A percentile compares a stretch with the other conserved stretches of the same genome.
Conservation (phyloP, 2,113 vertebrate genomes). For the Ictidomys tridecemlineatus region DNA sequence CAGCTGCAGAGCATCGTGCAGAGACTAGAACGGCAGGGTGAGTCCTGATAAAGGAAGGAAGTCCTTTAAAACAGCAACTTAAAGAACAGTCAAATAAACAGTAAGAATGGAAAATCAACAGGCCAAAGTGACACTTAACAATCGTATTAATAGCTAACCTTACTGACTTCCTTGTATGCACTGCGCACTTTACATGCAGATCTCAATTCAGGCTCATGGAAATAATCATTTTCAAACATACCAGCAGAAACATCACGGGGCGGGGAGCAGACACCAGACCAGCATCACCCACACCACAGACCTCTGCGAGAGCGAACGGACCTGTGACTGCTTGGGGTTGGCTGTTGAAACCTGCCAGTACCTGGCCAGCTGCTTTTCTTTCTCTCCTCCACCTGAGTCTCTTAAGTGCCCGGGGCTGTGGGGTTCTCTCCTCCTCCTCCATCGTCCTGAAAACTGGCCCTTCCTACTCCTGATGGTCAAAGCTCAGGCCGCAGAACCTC, state of each 20-base stretch:
- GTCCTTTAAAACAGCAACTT: conserved; percentile 51
- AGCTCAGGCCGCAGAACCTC: background rate
- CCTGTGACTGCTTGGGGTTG: background rate
- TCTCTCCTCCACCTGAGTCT: background rate
- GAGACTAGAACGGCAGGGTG: background rate
- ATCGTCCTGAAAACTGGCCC: background rate
- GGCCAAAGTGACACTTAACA: conserved; percentile 54
- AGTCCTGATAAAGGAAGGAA: conserved; percentile 55
- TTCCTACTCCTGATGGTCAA: background rate
- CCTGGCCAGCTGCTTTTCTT: background rate
- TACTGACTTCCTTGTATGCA: background rate
- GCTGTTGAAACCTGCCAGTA: too few species aligned
- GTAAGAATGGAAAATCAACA: conserved; percentile 50
- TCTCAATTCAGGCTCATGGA: conserved; percentile 26
- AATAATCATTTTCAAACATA: background rate
- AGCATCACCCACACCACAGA: too few species aligned
- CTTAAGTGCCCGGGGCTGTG: background rate
- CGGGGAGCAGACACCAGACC: background rate
- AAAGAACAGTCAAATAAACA: conserved; percentile 70
- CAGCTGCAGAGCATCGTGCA: background rate
- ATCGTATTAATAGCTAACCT: conserved; percentile 55
- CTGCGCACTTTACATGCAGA: background rate
- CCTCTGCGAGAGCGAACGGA: background rate
- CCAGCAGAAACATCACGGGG: background rate
- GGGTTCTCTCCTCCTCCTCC: background rate